A percentile compares a stretch with the other conserved stretches of the same genome.
Evolutionary conservation across 1,140 invertebrate species (phyloP).

Genomic region (Trachelipus rathkii): DNA sequence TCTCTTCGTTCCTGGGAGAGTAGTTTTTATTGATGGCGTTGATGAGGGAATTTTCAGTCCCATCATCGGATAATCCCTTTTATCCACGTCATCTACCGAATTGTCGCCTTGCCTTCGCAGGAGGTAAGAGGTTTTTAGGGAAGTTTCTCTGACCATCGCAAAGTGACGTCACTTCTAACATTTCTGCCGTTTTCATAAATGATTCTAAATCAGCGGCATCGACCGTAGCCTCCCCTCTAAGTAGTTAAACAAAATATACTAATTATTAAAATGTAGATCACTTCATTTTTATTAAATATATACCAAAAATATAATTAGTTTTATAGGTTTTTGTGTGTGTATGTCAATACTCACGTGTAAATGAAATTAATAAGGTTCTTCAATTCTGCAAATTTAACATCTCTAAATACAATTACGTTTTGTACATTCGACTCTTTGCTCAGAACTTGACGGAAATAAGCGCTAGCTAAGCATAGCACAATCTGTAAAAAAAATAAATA

Average conservation of each 20-base stretch:
- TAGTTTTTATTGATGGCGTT: neutral
- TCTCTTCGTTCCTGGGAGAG: neutral
- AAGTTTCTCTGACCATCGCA: slow-evolving; percentile 29
- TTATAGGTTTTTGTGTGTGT: too few relatives aligned
- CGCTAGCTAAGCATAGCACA: slow-evolving; percentile 39
- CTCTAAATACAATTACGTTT: slow-evolving; percentile 40
- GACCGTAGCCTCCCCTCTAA: slow-evolving; percentile 43
- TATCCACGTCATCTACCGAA: too few relatives aligned
- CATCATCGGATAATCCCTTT: too few relatives aligned
- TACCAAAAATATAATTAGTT: too few relatives aligned
- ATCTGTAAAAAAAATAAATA: too few relatives aligned
- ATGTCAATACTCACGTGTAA: slow-evolving; percentile 39
- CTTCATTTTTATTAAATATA: too few relatives aligned
- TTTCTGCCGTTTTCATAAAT: slow-evolving; percentile 42
- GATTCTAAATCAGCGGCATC: slow-evolving; percentile 41
- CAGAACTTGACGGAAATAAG: slow-evolving; percentile 44
- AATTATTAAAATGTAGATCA: too few relatives aligned
- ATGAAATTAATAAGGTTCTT: slow-evolving; percentile 43
- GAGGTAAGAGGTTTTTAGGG: neutral
- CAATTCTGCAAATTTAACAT: slow-evolving; percentile 38
- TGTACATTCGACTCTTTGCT: slow-evolving; percentile 35
- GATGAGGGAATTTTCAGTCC: neutral
- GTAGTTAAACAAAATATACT: too few relatives aligned
- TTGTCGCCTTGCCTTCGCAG: neutral
- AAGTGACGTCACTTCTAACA: slow-evolving; percentile 40